Evolutionary conservation across 2,888 invertebrate genomes (phyloP).

Genomic region (Hartigia nigra): DNA sequence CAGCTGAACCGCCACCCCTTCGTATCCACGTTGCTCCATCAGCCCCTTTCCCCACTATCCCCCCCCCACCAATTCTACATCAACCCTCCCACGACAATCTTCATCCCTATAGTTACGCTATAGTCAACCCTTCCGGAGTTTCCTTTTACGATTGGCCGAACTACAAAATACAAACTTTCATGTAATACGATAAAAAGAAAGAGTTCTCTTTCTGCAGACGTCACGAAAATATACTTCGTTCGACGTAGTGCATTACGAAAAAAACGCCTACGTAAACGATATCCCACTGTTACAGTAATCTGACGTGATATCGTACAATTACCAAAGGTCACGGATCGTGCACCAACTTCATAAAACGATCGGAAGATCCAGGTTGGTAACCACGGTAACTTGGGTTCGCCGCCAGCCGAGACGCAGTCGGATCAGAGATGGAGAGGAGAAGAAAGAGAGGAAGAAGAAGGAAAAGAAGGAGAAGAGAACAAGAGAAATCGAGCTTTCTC

Average conservation of each 20-base stretch:
- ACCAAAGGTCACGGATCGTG: no score
- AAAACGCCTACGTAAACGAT: background rate
- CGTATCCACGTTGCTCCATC: conserved; percentile 15
- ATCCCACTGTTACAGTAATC: no score
- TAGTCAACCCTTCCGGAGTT: background rate
- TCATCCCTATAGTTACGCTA: background rate
- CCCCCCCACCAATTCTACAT: conserved; percentile 15
- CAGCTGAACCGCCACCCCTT: conserved; percentile 50
- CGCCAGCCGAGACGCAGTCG: conserved; percentile 21
- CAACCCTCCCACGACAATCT: conserved; percentile 4
- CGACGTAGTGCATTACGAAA: background rate
- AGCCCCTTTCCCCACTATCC: conserved; percentile 34
- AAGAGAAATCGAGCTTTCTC: conserved; percentile 33
- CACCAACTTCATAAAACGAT: background rate
- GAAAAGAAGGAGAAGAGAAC: conserved; percentile 21
- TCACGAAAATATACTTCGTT: background rate
- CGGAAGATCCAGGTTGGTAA: conserved; percentile 22
- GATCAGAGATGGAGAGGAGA: conserved; percentile 8
- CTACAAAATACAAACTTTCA: background rate
- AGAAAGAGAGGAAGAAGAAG: conserved; percentile 20
- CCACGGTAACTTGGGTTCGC: conserved; percentile 27
- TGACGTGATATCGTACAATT: no score
- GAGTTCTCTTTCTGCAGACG: background rate
- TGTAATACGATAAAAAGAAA: background rate
- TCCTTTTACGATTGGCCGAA: background rate